Evolutionary conservation across 2,113 vertebrate genomes (phyloP).

Genomic region (Cairina moschata): DNA sequence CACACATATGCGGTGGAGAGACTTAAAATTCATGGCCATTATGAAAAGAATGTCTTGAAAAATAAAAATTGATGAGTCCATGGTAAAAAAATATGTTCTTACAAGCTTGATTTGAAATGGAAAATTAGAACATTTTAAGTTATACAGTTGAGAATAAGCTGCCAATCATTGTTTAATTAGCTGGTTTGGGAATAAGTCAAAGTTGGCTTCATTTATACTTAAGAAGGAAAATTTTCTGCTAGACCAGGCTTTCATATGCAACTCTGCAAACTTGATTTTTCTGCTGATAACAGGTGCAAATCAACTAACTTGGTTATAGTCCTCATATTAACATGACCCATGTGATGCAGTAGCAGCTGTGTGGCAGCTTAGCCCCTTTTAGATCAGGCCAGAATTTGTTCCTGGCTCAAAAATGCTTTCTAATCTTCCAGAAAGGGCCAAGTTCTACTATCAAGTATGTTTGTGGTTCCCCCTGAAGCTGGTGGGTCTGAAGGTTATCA

Average conservation of each 20-base stretch:
- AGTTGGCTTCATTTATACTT: background rate
- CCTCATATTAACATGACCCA: background rate
- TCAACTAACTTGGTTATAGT: background rate
- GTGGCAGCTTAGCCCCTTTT: background rate
- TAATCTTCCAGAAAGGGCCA: background rate
- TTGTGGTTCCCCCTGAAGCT: background rate
- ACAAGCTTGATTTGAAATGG: background rate
- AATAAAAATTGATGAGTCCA: conserved; percentile 22
- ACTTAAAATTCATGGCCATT: conserved; percentile 7
- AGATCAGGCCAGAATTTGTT: background rate
- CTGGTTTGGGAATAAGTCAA: background rate
- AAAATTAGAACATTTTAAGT: conserved; percentile 13
- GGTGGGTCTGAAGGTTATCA: background rate
- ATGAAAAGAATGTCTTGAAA: background rate
- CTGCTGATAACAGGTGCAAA: background rate
- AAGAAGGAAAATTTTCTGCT: background rate
- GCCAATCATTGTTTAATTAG: background rate
- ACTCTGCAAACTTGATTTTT: background rate
- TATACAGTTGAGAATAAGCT: conserved; percentile 7
- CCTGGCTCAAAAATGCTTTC: background rate
- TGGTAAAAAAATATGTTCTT: background rate
- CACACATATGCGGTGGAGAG: background rate
- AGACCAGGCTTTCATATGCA: background rate
- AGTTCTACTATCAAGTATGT: background rate
- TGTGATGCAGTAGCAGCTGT: background rate